phyloP scores from a whole-genome alignment of 2,113 vertebrate genomes.

The Lophius piscatorius region DNA sequence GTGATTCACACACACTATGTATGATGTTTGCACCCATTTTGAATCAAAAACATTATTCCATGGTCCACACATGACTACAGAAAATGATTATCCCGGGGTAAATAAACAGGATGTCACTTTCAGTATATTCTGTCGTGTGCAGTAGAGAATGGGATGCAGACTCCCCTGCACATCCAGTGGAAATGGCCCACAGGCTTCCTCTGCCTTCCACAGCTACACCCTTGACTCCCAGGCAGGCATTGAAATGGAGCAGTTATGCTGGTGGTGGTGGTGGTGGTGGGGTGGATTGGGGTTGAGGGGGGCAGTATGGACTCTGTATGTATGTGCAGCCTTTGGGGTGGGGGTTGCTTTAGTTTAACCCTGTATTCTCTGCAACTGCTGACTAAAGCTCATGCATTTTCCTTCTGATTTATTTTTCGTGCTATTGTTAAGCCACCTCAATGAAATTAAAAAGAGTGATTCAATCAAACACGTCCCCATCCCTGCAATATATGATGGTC shows the following conservation, averaged over 20 bases:
- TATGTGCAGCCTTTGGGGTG: slow-evolving; percentile 41
- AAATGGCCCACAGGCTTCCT: slow-evolving; percentile 68
- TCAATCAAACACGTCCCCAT: background rate
- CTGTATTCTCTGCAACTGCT: slow-evolving; percentile 39
- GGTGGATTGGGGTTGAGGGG: slow-evolving; percentile 62
- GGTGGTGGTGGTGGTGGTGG: slow-evolving; percentile 39
- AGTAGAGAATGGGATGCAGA: slow-evolving; percentile 62
- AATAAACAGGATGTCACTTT: slow-evolving; percentile 57
- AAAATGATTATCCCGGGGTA: slow-evolving; percentile 47
- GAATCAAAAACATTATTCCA: slow-evolving; percentile 1
- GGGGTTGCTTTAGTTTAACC: slow-evolving; percentile 58
- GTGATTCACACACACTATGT: slow-evolving; percentile 1
- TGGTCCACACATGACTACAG: slow-evolving; percentile 16
- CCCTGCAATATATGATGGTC: too few species aligned
- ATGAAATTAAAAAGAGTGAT: slow-evolving; percentile 1
- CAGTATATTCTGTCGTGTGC: slow-evolving; percentile 65
- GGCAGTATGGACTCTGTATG: slow-evolving; percentile 29
- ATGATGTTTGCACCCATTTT: slow-evolving; percentile 5
- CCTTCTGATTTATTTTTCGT: background rate
- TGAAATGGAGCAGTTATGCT: slow-evolving; percentile 70
- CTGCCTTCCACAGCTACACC: slow-evolving; percentile 63
- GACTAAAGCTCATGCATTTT: slow-evolving; percentile 1
- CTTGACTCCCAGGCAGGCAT: slow-evolving; percentile 73
- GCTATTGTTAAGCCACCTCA: background rate
- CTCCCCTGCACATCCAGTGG: slow-evolving; percentile 58